Evolutionary conservation across 1,140 invertebrate species (phyloP).

Genomic region (Phymastichus coffea): DNA sequence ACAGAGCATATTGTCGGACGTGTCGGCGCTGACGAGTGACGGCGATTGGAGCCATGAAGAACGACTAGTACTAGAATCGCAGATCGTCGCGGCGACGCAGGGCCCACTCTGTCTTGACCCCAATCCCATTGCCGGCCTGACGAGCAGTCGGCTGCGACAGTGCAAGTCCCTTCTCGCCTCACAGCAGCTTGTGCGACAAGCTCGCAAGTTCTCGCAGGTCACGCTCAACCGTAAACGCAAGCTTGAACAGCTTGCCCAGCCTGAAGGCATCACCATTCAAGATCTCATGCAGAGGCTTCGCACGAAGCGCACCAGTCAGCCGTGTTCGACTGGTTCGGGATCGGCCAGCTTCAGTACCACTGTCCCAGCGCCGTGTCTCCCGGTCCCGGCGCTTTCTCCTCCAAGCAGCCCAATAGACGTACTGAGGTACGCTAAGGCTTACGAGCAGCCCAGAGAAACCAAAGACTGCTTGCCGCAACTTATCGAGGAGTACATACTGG

Average conservation of each 20-base stretch:
- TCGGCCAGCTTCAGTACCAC: conserved; percentile 42
- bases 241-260: conserved; percentile 79
- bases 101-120: conserved; percentile 86
- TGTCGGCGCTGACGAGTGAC: conserved; percentile 67
- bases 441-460: conserved; percentile 67
- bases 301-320: conserved; percentile 29
- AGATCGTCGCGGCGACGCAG: conserved; percentile 78
- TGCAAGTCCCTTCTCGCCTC: conserved; percentile 74
- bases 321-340: conserved; percentile 20
- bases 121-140: conserved; percentile 73
- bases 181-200: conserved; percentile 71
- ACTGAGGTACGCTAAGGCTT: conserved; percentile 60
- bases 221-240: conserved; percentile 84
- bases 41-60: conserved; percentile 78
- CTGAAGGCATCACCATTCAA: conserved; percentile 72
- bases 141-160: conserved; percentile 73
- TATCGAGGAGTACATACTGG: conserved; percentile 86
- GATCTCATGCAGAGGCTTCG: conserved; percentile 62
- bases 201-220: conserved; percentile 74
- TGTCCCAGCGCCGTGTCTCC: conserved; percentile 50
- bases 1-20: conserved; percentile 75
- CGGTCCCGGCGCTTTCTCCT: conserved; percentile 47
- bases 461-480: conserved; percentile 78
- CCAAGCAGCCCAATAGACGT: conserved; percentile 52
- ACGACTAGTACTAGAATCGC: conserved; percentile 75